Percentiles rank a stretch among this genome's conserved stretches.
These are phyloP conservation scores for Gallinago undulata DNA, from an alignment of 2,113 vertebrate genomes.

Conservation along the genomic window DNA sequence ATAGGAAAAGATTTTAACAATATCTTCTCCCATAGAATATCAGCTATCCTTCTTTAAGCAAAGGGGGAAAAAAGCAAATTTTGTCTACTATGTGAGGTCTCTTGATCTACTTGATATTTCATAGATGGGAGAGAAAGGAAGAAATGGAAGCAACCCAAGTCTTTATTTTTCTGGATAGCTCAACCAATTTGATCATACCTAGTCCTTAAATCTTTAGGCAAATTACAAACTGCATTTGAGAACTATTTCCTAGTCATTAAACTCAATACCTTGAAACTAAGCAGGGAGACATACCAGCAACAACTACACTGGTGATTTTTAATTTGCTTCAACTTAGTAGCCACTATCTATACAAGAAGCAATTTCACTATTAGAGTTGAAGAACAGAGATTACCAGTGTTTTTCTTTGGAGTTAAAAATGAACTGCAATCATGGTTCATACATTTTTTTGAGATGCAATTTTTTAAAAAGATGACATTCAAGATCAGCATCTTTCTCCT, in stretches of 20 bases:
- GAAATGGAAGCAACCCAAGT: too few relatives aligned
- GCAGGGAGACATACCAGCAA: too few relatives aligned
- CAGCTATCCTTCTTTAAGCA: background rate
- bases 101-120: background rate
- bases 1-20: background rate
- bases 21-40: background rate
- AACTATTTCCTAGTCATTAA: too few relatives aligned
- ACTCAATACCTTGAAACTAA: too few relatives aligned
- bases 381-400: background rate
- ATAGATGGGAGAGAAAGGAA: background rate
- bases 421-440: fast-evolving
- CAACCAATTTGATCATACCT: too few relatives aligned
- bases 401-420: background rate
- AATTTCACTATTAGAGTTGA: too few relatives aligned
- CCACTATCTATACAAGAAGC: too few relatives aligned
- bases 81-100: background rate
- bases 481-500: background rate
- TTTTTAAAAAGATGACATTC: background rate
- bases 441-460: background rate
- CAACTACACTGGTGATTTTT: too few relatives aligned
- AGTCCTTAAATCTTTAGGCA: too few relatives aligned
- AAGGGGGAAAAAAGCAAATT: background rate
- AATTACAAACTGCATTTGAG: too few relatives aligned
- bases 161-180: too few relatives aligned
- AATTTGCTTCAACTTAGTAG: too few relatives aligned